A percentile compares a stretch with the other conserved stretches of the same genome.
Conservation (phyloP, 2,797 vertebrate genomes). For the Amazona finschi region DNA sequence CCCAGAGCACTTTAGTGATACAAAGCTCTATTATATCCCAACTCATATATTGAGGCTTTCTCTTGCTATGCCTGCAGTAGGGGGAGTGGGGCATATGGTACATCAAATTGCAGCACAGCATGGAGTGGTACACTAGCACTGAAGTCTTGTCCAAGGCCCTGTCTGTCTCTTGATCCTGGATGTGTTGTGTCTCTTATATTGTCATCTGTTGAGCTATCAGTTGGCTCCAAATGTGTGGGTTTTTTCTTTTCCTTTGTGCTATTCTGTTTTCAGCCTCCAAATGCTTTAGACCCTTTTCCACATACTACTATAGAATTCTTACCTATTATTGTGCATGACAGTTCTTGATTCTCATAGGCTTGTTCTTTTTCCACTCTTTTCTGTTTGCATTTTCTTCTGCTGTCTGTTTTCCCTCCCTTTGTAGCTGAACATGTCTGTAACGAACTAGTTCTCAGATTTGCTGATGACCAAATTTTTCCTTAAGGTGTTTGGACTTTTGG, state of each 20-base stretch:
- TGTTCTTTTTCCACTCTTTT: neutral
- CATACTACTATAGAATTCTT: neutral
- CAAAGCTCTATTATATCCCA: neutral
- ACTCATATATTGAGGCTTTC: neutral
- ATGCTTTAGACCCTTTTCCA: neutral
- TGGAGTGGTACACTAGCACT: neutral
- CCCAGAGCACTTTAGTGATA: conserved; percentile 60
- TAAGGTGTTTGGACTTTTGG: neutral
- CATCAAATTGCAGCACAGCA: neutral
- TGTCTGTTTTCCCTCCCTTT: neutral
- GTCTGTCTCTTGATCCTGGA: neutral
- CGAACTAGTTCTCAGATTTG: neutral
- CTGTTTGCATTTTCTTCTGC: neutral
- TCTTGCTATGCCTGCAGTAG: conserved; percentile 1
- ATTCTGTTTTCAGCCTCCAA: neutral
- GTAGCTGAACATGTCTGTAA: neutral
- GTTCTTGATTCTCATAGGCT: neutral
- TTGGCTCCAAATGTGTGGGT: neutral
- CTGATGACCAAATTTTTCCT: neutral
- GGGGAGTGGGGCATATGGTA: neutral
- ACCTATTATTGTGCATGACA: neutral
- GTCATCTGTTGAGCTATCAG: neutral
- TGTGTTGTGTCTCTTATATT: neutral
- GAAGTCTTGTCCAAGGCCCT: neutral
- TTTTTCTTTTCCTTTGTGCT: neutral